Conservation (phyloP, 2,888 invertebrate genomes). For the Oasisia sp. region DNA sequence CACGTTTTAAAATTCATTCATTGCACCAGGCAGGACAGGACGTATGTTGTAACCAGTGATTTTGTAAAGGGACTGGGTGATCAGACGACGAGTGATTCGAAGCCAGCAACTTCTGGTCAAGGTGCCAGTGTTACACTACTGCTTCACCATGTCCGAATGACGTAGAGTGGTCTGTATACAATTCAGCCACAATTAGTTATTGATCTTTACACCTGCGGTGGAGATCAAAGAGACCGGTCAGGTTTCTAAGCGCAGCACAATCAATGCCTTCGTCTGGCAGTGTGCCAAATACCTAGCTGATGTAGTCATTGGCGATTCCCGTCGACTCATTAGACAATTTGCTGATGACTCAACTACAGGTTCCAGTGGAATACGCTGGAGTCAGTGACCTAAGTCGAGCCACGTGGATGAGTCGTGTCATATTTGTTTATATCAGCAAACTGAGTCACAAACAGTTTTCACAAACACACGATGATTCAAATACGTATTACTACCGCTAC, state of each 20-base stretch:
- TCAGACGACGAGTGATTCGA: not conserved
- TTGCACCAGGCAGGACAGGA: not conserved
- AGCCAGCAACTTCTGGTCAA: not conserved
- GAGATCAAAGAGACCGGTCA: not conserved
- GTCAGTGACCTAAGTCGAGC: too few species aligned
- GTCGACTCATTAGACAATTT: too few species aligned
- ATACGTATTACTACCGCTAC: too few species aligned
- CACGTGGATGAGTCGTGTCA: too few species aligned
- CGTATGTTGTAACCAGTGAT: not conserved
- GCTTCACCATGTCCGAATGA: not conserved
- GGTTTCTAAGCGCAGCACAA: not conserved
- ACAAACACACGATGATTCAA: too few species aligned
- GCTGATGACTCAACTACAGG: too few species aligned
- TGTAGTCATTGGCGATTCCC: too few species aligned
- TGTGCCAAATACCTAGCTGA: not conserved
- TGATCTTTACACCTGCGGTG: not conserved
- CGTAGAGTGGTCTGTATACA: not conserved
- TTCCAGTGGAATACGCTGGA: too few species aligned
- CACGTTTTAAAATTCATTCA: not conserved
- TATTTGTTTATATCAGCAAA: too few species aligned
- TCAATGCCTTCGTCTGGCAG: not conserved
- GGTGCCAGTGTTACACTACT: not conserved
- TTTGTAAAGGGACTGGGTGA: not conserved
- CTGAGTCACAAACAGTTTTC: too few species aligned
- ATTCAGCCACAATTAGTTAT: not conserved